phyloP scores from a whole-genome alignment of 2,113 vertebrate genomes.

The Orientallactaga bullata region DNA sequence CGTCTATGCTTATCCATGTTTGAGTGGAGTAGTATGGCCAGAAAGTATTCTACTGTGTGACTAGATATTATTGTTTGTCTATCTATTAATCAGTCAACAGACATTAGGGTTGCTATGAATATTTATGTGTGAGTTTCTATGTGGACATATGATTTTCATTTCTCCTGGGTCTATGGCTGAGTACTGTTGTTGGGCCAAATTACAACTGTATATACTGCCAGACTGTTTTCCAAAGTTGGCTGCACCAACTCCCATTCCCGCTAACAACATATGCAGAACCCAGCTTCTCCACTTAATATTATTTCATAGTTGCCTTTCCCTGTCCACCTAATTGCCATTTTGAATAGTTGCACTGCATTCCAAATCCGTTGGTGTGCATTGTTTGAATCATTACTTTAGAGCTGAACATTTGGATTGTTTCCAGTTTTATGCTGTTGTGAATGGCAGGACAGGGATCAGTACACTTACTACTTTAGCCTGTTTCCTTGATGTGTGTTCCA shows the following conservation, averaged over 20 bases:
- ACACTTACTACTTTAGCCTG: not conserved
- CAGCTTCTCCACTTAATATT: not conserved
- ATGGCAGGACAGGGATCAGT: not conserved
- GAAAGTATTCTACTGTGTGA: not conserved
- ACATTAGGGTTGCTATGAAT: not conserved
- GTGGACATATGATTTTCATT: not conserved
- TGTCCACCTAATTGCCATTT: not conserved
- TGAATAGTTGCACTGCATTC: constrained; percentile 20
- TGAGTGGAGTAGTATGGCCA: not conserved
- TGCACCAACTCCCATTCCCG: not conserved
- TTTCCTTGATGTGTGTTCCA: constrained; percentile 25
- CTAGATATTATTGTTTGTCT: not conserved
- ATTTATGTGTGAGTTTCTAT: not conserved
- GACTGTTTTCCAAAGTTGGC: not conserved
- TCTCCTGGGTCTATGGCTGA: not conserved
- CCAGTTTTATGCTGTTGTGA: constrained; percentile 21
- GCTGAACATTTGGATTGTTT: not conserved
- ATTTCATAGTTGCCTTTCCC: constrained; percentile 9
- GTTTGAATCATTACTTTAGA: constrained; percentile 8
- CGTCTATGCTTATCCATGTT: not conserved
- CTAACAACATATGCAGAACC: not conserved
- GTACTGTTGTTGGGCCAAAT: not conserved
- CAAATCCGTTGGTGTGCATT: not conserved
- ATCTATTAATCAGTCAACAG: not conserved
- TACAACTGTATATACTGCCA: not conserved